These are phyloP conservation scores for Dilophus febrilis DNA, from an alignment of 2,888 invertebrate genomes.

Conservation along the genomic window DNA sequence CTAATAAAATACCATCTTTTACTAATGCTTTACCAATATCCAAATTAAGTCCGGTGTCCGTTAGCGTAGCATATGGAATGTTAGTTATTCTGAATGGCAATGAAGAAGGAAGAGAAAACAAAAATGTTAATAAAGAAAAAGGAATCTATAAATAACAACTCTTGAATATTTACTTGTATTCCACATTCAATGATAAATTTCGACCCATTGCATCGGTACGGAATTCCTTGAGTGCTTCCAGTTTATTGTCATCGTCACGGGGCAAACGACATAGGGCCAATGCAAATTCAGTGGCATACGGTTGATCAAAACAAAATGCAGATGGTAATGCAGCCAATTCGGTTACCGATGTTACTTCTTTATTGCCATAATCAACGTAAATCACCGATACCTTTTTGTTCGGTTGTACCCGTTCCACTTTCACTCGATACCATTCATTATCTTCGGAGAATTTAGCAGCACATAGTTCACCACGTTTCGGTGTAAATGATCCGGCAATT, in stretches of 20 bases:
- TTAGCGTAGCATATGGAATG: slow-evolving; percentile 23
- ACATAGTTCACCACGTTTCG: slow-evolving; percentile 73
- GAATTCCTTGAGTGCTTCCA: slow-evolving; percentile 53
- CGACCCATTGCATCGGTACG: slow-evolving; percentile 47
- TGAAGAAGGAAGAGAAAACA: not conserved
- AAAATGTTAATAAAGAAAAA: not conserved
- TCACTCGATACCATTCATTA: slow-evolving; percentile 92
- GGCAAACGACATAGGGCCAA: slow-evolving; percentile 75
- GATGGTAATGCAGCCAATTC: slow-evolving; percentile 72
- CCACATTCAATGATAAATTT: slow-evolving; percentile 67
- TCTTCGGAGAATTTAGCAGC: slow-evolving; percentile 81
- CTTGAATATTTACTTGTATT: slow-evolving; percentile 37
- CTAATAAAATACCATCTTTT: slow-evolving; percentile 67
- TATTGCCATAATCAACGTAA: slow-evolving; percentile 94
- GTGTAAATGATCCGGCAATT: slow-evolving; percentile 67
- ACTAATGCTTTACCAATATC: slow-evolving; percentile 58
- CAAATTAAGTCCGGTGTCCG: slow-evolving; percentile 22
- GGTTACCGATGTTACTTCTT: slow-evolving; percentile 54
- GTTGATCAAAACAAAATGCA: slow-evolving; percentile 51
- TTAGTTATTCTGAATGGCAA: slow-evolving; percentile 4
- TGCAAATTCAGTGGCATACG: slow-evolving; percentile 73
- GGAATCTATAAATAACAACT: too few species aligned
- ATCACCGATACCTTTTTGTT: slow-evolving; percentile 55
- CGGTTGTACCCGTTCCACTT: slow-evolving; percentile 64
- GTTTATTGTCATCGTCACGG: slow-evolving; percentile 68